These are phyloP conservation scores for Drosophila flavopinicola DNA, from an alignment of 2,888 invertebrate species.

Conservation along the genomic window DNA sequence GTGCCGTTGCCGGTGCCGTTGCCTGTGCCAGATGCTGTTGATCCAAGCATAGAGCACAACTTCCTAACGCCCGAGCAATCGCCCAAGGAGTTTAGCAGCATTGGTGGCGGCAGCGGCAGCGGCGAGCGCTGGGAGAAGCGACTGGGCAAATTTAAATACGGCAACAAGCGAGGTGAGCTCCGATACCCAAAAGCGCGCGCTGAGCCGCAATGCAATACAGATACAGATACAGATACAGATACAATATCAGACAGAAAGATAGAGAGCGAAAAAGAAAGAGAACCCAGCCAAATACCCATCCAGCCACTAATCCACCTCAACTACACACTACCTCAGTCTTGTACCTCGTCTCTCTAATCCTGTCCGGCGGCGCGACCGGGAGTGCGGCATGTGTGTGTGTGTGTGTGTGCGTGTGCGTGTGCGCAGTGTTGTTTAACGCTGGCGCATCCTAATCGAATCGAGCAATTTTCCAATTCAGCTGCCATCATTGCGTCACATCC, in stretches of 20 bases:
- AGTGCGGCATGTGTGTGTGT: constrained; percentile 55
- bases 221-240: constrained; percentile 14
- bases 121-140: constrained; percentile 77
- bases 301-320: constrained; percentile 34
- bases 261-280: background rate
- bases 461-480: constrained; percentile 38
- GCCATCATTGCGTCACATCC: constrained; percentile 29
- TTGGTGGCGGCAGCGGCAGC: constrained; percentile 75
- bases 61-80: constrained; percentile 82
- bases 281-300: constrained; percentile 25
- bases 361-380: constrained; percentile 42
- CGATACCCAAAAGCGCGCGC: constrained; percentile 36
- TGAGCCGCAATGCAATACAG: constrained; percentile 1
- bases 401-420: background rate
- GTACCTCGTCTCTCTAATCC: constrained; percentile 8
- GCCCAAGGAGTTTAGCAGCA: constrained; percentile 62
- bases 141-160: constrained; percentile 85
- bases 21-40: too few species aligned
- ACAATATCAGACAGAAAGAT: constrained; percentile 2
- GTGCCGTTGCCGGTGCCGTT: background rate
- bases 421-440: constrained; percentile 52
- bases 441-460: constrained; percentile 50
- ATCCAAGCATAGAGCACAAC: constrained; percentile 59
- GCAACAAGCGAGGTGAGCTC: constrained; percentile 85
- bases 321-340: constrained; percentile 28